phyloP scores from a whole-genome alignment of 2,888 invertebrate species.

The Yponomeuta cagnagella region DNA sequence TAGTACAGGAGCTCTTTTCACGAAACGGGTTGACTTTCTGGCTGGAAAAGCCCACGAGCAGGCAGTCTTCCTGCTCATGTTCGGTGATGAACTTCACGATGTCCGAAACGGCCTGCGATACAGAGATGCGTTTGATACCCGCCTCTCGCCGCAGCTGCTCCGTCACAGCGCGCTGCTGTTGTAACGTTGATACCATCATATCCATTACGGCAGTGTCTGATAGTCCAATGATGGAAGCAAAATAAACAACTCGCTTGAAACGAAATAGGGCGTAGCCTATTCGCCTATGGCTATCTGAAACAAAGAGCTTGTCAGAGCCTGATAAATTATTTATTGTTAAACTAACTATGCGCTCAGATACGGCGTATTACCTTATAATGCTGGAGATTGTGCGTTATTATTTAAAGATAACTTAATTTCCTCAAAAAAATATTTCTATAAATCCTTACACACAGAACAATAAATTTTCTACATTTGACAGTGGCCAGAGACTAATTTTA shows the following conservation, averaged over 20 bases:
- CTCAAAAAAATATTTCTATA: too few species aligned
- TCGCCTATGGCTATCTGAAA: slow-evolving; percentile 8
- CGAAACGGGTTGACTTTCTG: slow-evolving; percentile 97
- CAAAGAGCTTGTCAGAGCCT: neutral
- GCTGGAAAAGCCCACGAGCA: slow-evolving; percentile 94
- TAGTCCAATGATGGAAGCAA: slow-evolving; percentile 86
- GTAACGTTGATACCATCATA: slow-evolving; percentile 94
- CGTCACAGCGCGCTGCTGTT: slow-evolving; percentile 94
- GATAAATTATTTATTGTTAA: neutral
- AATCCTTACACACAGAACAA: too few species aligned
- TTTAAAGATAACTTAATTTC: too few species aligned
- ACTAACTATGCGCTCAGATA: neutral
- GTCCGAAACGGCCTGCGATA: slow-evolving; percentile 93
- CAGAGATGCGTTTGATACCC: slow-evolving; percentile 88
- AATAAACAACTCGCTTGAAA: slow-evolving; percentile 45
- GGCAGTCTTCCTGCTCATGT: slow-evolving; percentile 94
- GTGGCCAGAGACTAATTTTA: too few species aligned
- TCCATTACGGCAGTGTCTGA: slow-evolving; percentile 93
- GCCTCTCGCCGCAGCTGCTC: slow-evolving; percentile 96
- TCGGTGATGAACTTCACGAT: slow-evolving; percentile 93
- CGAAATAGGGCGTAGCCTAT: slow-evolving; percentile 64
- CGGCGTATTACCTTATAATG: neutral
- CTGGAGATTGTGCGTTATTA: neutral
- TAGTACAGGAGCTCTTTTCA: slow-evolving; percentile 91
- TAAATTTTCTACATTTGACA: too few species aligned